A percentile compares a stretch with the other conserved stretches of the same genome.
phyloP scores from a whole-genome alignment of 2,888 invertebrate genomes.

The Trichopoda pennipes region DNA sequence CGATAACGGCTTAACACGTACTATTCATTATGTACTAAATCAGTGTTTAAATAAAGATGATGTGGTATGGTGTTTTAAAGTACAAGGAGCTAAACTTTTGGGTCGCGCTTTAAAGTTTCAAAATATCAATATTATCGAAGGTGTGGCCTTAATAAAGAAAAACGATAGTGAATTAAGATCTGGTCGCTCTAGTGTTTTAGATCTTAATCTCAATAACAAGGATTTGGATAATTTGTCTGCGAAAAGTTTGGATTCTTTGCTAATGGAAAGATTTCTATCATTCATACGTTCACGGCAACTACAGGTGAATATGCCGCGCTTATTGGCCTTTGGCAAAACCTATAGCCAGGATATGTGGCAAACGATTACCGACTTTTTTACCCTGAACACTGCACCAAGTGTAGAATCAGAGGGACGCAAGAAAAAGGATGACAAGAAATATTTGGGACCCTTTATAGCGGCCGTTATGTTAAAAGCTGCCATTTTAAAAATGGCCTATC shows the following conservation, averaged over 20 bases:
- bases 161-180: conserved; percentile 79
- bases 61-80: conserved; percentile 86
- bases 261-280: conserved; percentile 83
- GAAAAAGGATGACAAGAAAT: conserved; percentile 83
- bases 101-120: conserved; percentile 85
- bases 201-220: conserved; percentile 82
- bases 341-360: conserved; percentile 78
- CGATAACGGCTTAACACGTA: conserved; percentile 77
- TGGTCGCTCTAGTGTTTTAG: conserved; percentile 74
- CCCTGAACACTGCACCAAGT: conserved; percentile 16
- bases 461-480: conserved; percentile 87
- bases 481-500: conserved; percentile 88
- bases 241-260: conserved; percentile 84
- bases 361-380: conserved; percentile 80
- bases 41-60: conserved; percentile 85
- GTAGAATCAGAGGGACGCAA: conserved; percentile 82
- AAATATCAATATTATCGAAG: conserved; percentile 84
- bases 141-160: conserved; percentile 83
- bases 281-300: conserved; percentile 84
- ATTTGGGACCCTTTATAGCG: conserved; percentile 86
- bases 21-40: conserved; percentile 78
- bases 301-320: conserved; percentile 82
- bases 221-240: conserved; percentile 84
- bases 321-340: conserved; percentile 81
- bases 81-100: conserved; percentile 85